Conservation (phyloP, 2,797 vertebrate genomes). For the Amblyraja radiata region DNA sequence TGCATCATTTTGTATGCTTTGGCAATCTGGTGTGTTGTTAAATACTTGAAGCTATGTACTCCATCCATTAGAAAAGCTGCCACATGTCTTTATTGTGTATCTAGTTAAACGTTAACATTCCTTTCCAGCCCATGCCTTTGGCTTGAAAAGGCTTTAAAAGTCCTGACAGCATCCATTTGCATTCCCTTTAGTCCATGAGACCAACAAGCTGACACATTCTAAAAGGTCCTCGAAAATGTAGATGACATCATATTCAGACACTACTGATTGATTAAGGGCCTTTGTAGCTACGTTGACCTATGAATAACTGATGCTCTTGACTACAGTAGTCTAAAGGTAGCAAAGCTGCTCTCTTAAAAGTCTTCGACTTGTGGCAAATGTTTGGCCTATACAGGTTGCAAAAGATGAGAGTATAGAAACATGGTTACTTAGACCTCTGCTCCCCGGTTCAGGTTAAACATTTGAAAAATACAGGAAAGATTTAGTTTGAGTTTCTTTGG, state of each 20-base stretch:
- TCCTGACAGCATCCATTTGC: conserved; percentile 34
- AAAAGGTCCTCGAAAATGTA: conserved; percentile 27
- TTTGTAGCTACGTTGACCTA: conserved; percentile 6
- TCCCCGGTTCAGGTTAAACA: neutral
- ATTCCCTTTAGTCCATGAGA: conserved; percentile 27
- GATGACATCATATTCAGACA: conserved; percentile 33
- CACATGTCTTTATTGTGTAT: conserved; percentile 39
- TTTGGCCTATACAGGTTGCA: neutral
- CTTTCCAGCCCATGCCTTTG: conserved; percentile 29
- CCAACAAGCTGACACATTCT: conserved; percentile 27
- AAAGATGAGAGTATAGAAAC: neutral
- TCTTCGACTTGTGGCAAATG: neutral
- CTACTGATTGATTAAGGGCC: conserved; percentile 30
- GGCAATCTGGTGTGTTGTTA: conserved; percentile 44
- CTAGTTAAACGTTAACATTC: conserved; percentile 36
- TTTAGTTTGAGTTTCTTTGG: neutral
- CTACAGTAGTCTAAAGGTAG: neutral
- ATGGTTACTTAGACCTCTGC: neutral
- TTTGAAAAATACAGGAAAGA: neutral
- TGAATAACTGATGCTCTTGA: conserved; percentile 23
- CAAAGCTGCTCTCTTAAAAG: neutral
- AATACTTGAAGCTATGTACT: conserved; percentile 49
- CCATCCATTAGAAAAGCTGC: conserved; percentile 45
- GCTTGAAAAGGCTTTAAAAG: conserved; percentile 34
- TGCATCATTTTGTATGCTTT: conserved; percentile 36